Evolutionary conservation across 2,113 vertebrate genomes (phyloP).

Genomic region (Cichladusa arquata): DNA sequence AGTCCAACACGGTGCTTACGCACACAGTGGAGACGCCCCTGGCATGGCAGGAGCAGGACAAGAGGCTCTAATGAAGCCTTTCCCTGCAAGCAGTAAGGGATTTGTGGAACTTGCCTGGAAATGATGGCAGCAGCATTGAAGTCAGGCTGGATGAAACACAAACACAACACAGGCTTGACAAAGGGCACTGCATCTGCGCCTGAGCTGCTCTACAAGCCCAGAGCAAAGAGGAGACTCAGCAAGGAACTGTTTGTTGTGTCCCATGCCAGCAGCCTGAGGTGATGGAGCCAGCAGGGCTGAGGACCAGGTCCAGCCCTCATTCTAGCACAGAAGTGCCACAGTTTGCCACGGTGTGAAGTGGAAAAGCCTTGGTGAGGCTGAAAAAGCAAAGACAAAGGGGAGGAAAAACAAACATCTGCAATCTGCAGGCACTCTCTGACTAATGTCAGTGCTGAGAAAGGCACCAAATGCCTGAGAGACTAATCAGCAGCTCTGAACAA

Average conservation of each 20-base stretch:
- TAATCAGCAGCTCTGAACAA: slow-evolving; percentile 1
- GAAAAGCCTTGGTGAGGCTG: neutral
- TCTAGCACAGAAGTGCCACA: neutral
- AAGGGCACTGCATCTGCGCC: neutral
- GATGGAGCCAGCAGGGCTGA: fast-evolving
- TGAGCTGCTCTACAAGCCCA: neutral
- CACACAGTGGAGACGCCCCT: neutral
- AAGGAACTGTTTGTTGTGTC: neutral
- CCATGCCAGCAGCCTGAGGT: neutral
- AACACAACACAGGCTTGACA: neutral
- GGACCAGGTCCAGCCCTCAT: neutral
- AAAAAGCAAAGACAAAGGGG: slow-evolving; percentile 12
- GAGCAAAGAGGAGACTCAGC: neutral
- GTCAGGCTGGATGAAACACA: neutral
- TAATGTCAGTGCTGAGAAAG: neutral
- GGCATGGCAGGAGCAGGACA: neutral
- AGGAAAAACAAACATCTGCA: neutral
- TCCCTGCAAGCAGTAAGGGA: neutral
- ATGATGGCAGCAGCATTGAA: neutral
- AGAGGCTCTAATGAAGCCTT: neutral
- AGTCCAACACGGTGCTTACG: neutral
- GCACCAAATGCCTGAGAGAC: neutral
- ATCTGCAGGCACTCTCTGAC: neutral
- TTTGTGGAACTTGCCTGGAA: neutral
- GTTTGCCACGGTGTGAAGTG: neutral